Evolutionary conservation across 2,888 invertebrate genomes (phyloP).

Genomic region (Sinopyrophorus schimmeli): DNA sequence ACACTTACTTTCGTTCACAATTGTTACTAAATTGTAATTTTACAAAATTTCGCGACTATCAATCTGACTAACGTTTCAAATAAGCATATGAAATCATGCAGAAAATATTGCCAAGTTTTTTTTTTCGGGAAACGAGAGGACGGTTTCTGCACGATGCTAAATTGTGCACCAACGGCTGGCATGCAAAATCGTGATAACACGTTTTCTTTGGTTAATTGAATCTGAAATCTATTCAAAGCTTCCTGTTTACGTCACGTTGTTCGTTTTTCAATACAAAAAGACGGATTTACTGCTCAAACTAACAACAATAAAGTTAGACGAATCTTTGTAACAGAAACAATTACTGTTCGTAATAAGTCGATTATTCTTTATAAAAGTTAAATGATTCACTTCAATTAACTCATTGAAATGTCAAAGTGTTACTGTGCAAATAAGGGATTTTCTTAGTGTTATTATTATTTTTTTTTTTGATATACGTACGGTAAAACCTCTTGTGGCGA

Average conservation of each 20-base stretch:
- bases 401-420: no score
- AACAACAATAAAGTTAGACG: conserved; percentile 10
- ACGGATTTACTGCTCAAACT: conserved; percentile 5
- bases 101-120: no score
- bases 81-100: no score
- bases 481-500: no score
- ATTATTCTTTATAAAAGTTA: conserved; percentile 5
- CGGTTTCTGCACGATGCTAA: conserved; percentile 12
- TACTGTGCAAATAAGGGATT: no score
- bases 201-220: conserved; percentile 22
- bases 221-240: conserved; percentile 16
- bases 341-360: not conserved
- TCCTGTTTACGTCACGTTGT: conserved; percentile 18
- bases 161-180: conserved; percentile 14
- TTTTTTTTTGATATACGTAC: no score
- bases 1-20: no score
- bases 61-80: no score
- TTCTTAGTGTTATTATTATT: no score
- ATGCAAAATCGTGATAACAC: conserved; percentile 24
- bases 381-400: no score
- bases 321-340: conserved; percentile 5
- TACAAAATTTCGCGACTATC: no score
- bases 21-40: no score
- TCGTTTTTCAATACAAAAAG: conserved; percentile 7
- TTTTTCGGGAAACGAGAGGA: conserved; percentile 9